Percentiles rank a stretch among this genome's conserved stretches.
Conservation (phyloP, 2,113 vertebrate genomes). For the Tachuris rubrigastra region DNA sequence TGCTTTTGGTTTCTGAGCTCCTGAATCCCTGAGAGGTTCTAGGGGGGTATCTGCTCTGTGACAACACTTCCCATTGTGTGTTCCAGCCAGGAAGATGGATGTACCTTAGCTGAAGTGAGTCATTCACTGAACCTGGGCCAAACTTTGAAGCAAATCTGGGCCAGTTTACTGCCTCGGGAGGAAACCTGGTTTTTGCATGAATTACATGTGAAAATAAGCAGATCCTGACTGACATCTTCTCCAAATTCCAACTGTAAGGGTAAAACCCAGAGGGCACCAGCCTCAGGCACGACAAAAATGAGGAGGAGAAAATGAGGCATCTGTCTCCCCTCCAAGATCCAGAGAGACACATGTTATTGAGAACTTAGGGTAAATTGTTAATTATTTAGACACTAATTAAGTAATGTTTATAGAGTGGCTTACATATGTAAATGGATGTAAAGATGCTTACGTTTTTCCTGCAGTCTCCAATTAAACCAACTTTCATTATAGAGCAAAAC, state of each 20-base stretch:
- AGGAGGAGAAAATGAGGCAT: slow-evolving; percentile 29
- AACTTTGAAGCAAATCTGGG: slow-evolving; percentile 54
- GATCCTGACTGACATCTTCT: slow-evolving; percentile 63
- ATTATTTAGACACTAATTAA: slow-evolving; percentile 54
- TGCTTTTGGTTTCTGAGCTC: background rate
- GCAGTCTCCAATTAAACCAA: slow-evolving; percentile 34
- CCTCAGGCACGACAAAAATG: slow-evolving; percentile 60
- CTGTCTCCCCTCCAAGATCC: slow-evolving; percentile 24
- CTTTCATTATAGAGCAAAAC: slow-evolving; percentile 23
- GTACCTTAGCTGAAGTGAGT: slow-evolving; percentile 51
- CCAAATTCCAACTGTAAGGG: slow-evolving; percentile 39
- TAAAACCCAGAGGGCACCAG: slow-evolving; percentile 32
- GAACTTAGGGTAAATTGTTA: slow-evolving; percentile 5
- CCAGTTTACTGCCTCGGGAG: slow-evolving; percentile 55
- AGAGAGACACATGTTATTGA: background rate
- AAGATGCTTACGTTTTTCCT: slow-evolving; percentile 34
- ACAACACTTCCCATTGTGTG: slow-evolving; percentile 12
- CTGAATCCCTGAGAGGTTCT: background rate
- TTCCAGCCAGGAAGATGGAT: slow-evolving; percentile 57
- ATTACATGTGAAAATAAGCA: slow-evolving; percentile 66
- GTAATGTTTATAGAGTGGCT: slow-evolving; percentile 1
- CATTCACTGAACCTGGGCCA: slow-evolving; percentile 59
- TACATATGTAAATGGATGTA: slow-evolving; percentile 34
- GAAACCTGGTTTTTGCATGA: slow-evolving; percentile 59
- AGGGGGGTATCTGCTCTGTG: slow-evolving; percentile 4